These are phyloP conservation scores for Odontesthes bonariensis DNA, from an alignment of 2,113 vertebrate genomes.

Conservation along the genomic window DNA sequence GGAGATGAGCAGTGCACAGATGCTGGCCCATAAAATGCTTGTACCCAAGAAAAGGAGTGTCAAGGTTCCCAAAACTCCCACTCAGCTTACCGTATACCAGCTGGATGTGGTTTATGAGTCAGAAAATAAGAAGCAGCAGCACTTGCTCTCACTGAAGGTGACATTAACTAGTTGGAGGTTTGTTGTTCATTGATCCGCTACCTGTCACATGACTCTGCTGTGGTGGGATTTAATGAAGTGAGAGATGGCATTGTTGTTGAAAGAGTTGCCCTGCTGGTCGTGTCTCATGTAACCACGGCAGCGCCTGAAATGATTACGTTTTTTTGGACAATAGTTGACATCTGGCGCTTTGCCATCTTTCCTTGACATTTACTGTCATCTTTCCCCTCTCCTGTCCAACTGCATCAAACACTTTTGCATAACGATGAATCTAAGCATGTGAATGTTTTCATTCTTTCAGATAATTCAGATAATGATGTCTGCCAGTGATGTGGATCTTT, in stretches of 20 bases:
- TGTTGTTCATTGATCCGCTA: constrained; percentile 29
- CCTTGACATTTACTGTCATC: constrained; percentile 6
- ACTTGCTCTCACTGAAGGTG: constrained; percentile 62
- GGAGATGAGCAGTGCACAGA: constrained; percentile 41
- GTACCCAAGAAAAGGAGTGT: constrained; percentile 44
- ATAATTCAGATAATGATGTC: background rate
- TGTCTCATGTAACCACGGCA: constrained; percentile 89
- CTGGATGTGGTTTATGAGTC: constrained; percentile 68
- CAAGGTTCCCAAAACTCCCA: constrained; percentile 59
- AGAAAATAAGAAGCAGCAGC: constrained; percentile 68
- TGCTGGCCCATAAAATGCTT: constrained; percentile 49
- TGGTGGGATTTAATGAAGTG: constrained; percentile 31
- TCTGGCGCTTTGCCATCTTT: constrained; percentile 10
- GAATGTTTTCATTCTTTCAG: constrained; percentile 66
- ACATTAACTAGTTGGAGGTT: constrained; percentile 50
- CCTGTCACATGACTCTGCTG: constrained; percentile 5
- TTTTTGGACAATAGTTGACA: background rate
- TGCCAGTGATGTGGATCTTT: background rate
- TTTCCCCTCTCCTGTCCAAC: constrained; percentile 16
- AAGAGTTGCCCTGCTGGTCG: constrained; percentile 87
- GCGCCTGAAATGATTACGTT: constrained; percentile 71
- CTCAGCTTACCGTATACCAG: constrained; percentile 27
- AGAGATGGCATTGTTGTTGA: constrained; percentile 79
- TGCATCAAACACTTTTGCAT: constrained; percentile 58
- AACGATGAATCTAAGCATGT: constrained; percentile 63